These are phyloP conservation scores for Athrips mouffetella DNA, from an alignment of 2,888 invertebrate species.

Conservation along the genomic window DNA sequence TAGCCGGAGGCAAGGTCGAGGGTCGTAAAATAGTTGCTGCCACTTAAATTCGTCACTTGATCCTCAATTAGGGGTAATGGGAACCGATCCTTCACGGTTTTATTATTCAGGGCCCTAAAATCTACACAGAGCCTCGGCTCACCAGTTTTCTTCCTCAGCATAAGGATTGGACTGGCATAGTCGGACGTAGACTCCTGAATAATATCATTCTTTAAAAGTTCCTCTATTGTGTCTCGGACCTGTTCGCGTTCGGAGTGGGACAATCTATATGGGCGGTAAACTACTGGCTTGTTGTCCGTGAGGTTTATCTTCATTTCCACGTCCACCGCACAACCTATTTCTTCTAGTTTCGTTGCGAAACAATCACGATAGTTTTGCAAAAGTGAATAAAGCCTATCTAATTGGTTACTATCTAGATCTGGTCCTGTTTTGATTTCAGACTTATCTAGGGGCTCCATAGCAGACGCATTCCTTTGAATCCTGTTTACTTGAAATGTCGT, in stretches of 20 bases:
- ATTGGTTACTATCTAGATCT: neutral
- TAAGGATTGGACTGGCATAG: constrained; percentile 26
- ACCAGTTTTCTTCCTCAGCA: constrained; percentile 27
- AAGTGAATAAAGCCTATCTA: constrained; percentile 12
- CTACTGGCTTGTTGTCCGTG: constrained; percentile 22
- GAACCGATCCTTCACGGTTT: constrained; percentile 25
- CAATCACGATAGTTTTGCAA: constrained; percentile 20
- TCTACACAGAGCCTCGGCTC: constrained; percentile 28
- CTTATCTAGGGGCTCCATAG: constrained; percentile 12
- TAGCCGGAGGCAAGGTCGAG: constrained; percentile 39
- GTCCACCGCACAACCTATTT: constrained; percentile 21
- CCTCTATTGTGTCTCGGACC: constrained; percentile 23
- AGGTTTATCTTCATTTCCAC: constrained; percentile 23
- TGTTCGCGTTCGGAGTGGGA: constrained; percentile 19
- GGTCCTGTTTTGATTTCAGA: constrained; percentile 17
- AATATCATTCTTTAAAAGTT: constrained; percentile 22
- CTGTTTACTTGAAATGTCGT: constrained; percentile 13
- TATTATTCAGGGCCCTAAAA: constrained; percentile 30
- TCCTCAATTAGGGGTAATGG: constrained; percentile 27
- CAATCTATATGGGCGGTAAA: constrained; percentile 26
- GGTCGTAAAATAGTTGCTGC: constrained; percentile 33
- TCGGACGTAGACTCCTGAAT: constrained; percentile 25
- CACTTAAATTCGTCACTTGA: constrained; percentile 32
- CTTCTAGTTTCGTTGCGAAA: constrained; percentile 18
- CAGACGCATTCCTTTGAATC: constrained; percentile 6